Percentiles rank a stretch among this genome's conserved stretches.
Conservation (phyloP, 2,797 vertebrate species). For the Rhynchonycteris naso region DNA sequence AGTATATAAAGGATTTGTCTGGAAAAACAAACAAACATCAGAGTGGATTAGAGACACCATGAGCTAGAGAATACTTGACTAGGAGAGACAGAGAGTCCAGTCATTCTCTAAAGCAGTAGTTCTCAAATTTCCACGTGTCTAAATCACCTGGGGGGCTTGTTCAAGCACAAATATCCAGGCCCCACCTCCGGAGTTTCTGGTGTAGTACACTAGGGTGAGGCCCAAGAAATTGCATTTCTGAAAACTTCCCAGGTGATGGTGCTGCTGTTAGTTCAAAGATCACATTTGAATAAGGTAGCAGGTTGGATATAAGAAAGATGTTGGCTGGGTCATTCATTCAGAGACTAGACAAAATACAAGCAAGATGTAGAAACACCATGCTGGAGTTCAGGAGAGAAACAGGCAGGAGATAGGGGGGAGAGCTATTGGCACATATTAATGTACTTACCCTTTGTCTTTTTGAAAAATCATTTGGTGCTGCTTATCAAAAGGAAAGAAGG, state of each 20-base stretch:
- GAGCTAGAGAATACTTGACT: neutral
- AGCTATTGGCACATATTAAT: neutral
- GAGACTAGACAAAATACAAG: neutral
- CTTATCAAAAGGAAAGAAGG: neutral
- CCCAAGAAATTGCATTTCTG: conserved; percentile 29
- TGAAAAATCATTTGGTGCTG: conserved; percentile 14
- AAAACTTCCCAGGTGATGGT: neutral
- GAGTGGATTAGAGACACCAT: neutral
- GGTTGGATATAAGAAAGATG: neutral
- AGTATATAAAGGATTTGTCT: neutral
- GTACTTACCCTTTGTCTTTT: neutral
- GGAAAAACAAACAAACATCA: neutral
- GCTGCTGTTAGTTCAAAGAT: neutral
- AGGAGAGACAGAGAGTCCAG: neutral
- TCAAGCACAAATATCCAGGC: neutral
- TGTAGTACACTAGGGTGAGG: neutral
- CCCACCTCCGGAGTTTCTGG: neutral
- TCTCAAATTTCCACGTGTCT: neutral
- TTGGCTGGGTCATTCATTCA: neutral
- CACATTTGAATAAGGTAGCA: neutral
- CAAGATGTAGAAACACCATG: neutral
- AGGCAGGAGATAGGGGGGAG: neutral
- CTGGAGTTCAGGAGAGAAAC: neutral
- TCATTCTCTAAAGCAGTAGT: neutral
- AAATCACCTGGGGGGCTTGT: neutral